Conservation (phyloP, 2,888 invertebrate genomes). For the Polyploca ridens region DNA sequence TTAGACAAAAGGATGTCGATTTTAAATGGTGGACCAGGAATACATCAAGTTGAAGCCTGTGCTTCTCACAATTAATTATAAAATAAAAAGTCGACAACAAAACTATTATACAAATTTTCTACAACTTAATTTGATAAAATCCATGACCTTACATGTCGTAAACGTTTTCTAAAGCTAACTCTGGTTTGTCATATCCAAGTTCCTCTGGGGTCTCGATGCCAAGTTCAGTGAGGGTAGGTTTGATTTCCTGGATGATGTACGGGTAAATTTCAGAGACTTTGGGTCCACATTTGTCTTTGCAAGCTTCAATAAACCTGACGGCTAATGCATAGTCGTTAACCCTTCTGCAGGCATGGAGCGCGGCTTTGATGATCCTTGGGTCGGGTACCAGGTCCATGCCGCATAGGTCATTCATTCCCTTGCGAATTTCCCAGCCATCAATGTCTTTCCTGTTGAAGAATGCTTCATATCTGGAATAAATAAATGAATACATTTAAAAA, state of each 20-base stretch:
- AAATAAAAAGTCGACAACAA: constrained; percentile 71
- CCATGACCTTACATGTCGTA: constrained; percentile 85
- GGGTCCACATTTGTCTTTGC: constrained; percentile 94
- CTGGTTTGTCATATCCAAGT: constrained; percentile 98
- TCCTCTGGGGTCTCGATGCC: constrained; percentile 98
- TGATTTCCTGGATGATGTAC: constrained; percentile 94
- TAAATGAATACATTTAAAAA: not conserved
- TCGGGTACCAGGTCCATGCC: constrained; percentile 97
- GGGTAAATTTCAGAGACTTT: constrained; percentile 92
- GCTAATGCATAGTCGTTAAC: constrained; percentile 97
- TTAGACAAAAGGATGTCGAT: constrained; percentile 62
- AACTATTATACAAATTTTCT: constrained; percentile 79
- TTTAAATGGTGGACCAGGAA: constrained; percentile 55
- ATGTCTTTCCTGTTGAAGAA: constrained; percentile 95
- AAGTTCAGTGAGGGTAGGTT: constrained; percentile 95
- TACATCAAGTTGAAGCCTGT: constrained; percentile 49
- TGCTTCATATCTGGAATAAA: constrained; percentile 87
- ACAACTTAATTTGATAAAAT: constrained; percentile 63
- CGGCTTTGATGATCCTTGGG: constrained; percentile 94
- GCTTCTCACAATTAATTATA: constrained; percentile 59
- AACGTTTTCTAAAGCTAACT: constrained; percentile 92
- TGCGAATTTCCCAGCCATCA: constrained; percentile 97
- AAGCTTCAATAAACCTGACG: constrained; percentile 95
- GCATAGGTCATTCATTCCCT: constrained; percentile 94
- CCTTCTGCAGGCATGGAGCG: constrained; percentile 95